Conservation (phyloP, 2,113 vertebrate genomes). For the Mus spicilegus region DNA sequence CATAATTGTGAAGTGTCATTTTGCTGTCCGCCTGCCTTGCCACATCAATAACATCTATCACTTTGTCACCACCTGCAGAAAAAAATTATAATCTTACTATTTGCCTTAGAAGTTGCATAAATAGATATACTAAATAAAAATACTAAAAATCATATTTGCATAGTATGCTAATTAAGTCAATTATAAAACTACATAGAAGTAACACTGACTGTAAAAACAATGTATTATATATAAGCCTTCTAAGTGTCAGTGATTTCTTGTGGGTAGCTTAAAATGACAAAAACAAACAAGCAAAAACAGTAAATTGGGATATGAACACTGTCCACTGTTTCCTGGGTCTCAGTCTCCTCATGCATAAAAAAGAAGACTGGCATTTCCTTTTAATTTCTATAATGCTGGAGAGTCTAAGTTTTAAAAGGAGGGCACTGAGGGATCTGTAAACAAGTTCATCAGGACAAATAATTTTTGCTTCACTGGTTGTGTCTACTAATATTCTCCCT, state of each 20-base stretch:
- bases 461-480: background rate
- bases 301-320: background rate
- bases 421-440: background rate
- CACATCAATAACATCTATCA: conserved; percentile 99
- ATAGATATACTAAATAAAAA: conserved; percentile 43
- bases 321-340: background rate
- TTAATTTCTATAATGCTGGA: background rate
- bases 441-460: conserved; percentile 10
- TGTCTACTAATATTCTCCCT: conserved; percentile 19
- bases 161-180: conserved; percentile 21
- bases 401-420: background rate
- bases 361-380: background rate
- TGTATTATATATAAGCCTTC: conserved; percentile 5
- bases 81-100: conserved; percentile 70
- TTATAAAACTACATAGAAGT: conserved; percentile 31
- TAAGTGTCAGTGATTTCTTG: background rate
- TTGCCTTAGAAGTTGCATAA: conserved; percentile 33
- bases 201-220: background rate
- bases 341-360: background rate
- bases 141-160: conserved; percentile 33
- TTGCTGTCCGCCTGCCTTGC: conserved; percentile 99
- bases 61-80: conserved; percentile 94
- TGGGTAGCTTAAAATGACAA: background rate
- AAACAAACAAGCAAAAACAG: background rate
- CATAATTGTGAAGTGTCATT: conserved; percentile 97